Evolutionary conservation across 2,888 invertebrate genomes (phyloP).

Genomic region (Lasius fuliginosus): DNA sequence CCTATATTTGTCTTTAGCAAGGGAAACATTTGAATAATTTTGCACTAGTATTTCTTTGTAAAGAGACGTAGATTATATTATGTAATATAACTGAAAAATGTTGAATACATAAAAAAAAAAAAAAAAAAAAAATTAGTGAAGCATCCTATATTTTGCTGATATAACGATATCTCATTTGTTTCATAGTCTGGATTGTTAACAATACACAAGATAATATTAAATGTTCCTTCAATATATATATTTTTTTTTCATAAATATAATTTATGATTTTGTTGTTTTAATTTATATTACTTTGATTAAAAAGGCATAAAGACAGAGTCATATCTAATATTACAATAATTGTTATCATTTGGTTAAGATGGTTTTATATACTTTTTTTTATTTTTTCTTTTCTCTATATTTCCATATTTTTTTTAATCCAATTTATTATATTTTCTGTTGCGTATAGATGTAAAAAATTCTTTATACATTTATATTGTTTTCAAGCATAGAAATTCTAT

Average conservation of each 20-base stretch:
- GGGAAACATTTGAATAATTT: background rate
- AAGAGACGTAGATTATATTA: slow-evolving; percentile 9
- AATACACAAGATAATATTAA: background rate
- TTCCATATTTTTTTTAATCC: slow-evolving; percentile 1
- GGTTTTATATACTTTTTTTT: background rate
- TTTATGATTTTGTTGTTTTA: slow-evolving; percentile 9
- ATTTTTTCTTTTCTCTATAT: background rate
- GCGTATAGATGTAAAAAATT: background rate
- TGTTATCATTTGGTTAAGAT: background rate
- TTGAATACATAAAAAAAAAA: background rate
- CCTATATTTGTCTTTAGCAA: slow-evolving; percentile 16
- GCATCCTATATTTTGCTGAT: background rate
- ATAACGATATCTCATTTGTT: background rate
- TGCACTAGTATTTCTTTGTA: background rate
- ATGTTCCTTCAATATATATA: slow-evolving; percentile 20
- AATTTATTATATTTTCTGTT: background rate
- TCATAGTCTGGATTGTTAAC: slow-evolving; percentile 21
- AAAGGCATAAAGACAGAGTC: background rate
- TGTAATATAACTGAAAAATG: slow-evolving; percentile 12
- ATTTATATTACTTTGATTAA: background rate
- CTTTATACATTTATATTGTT: background rate
- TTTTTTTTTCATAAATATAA: slow-evolving; percentile 18
- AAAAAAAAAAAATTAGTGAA: background rate
- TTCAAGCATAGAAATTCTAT: background rate
- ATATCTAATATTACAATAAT: background rate